Percentiles rank a stretch among this genome's conserved stretches.
phyloP scores from a whole-genome alignment of 2,797 vertebrate species.

The Gastrophryne carolinensis region DNA sequence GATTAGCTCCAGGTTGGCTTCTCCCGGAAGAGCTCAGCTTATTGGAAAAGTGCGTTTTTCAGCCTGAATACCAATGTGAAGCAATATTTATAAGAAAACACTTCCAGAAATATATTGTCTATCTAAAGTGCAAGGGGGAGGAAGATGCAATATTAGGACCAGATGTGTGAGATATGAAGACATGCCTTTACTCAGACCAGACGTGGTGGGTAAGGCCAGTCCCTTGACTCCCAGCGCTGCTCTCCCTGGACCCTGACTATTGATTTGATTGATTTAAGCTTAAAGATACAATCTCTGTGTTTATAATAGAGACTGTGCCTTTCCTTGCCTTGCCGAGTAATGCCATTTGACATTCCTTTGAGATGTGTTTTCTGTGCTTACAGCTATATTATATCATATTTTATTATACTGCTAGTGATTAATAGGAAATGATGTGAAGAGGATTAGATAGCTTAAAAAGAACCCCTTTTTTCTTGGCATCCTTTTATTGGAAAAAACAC shows the following conservation, averaged over 20 bases:
- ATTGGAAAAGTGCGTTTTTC: conserved; percentile 58
- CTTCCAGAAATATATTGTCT: conserved; percentile 71
- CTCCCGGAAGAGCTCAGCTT: conserved; percentile 55
- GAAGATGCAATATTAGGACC: conserved; percentile 73
- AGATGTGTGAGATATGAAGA: conserved; percentile 67
- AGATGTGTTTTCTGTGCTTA: conserved; percentile 27
- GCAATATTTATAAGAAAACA: conserved; percentile 70
- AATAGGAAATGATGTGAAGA: conserved; percentile 9
- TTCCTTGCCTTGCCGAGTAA: conserved; percentile 26
- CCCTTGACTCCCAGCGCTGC: conserved; percentile 19
- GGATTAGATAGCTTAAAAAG: not conserved
- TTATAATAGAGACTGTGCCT: conserved; percentile 44
- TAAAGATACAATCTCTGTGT: conserved; percentile 44
- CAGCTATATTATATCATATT: conserved; percentile 28
- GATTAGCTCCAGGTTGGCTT: conserved; percentile 60
- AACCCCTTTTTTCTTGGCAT: not conserved
- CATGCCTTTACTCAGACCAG: conserved; percentile 56
- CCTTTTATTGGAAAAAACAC: not conserved
- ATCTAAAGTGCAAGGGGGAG: conserved; percentile 65
- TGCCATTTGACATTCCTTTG: conserved; percentile 39
- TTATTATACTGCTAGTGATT: conserved; percentile 13
- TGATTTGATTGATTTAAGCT: conserved; percentile 44
- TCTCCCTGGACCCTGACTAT: conserved; percentile 35
- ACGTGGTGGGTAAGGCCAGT: conserved; percentile 29
- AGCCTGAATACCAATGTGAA: conserved; percentile 69